Conservation (phyloP, 2,888 invertebrate genomes). For the Amblyjoppa proteus region DNA sequence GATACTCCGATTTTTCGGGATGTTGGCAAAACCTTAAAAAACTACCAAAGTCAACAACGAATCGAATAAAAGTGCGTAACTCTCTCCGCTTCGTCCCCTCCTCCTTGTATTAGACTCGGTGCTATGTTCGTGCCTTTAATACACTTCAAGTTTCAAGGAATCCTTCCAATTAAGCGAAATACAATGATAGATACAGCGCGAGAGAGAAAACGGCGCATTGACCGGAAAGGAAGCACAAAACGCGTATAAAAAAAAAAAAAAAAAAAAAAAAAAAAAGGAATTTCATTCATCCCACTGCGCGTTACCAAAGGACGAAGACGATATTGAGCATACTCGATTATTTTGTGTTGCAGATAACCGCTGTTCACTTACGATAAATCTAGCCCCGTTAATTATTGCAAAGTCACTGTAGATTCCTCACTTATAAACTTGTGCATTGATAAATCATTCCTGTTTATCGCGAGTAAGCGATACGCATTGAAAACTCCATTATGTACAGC, state of each 20-base stretch:
- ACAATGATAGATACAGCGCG: slow-evolving; percentile 15
- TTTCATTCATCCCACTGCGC: neutral
- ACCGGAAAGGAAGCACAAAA: neutral
- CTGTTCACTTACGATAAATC: neutral
- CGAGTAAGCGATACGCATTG: neutral
- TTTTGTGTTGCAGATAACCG: neutral
- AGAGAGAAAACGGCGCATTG: slow-evolving; percentile 27
- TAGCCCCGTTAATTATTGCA: neutral
- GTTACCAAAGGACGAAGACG: neutral
- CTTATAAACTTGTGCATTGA: neutral
- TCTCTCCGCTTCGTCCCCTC: neutral
- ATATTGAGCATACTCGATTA: neutral
- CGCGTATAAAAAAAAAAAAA: neutral
- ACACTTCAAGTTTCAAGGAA: neutral
- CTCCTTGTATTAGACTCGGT: neutral
- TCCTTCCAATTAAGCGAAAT: slow-evolving; percentile 4
- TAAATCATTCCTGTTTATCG: neutral
- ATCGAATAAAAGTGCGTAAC: slow-evolving; percentile 19
- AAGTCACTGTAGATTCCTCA: too few relatives aligned
- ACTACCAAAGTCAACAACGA: neutral
- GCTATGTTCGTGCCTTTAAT: neutral
- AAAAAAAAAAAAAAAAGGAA: slow-evolving; percentile 4
- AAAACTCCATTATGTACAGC: neutral
- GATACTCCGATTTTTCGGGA: neutral
- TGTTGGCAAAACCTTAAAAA: neutral